Evolutionary conservation across 2,888 invertebrate species (phyloP), one percentile per base, ranked within the genome.

Genomic region (Drosophila imparisetae): DNA sequence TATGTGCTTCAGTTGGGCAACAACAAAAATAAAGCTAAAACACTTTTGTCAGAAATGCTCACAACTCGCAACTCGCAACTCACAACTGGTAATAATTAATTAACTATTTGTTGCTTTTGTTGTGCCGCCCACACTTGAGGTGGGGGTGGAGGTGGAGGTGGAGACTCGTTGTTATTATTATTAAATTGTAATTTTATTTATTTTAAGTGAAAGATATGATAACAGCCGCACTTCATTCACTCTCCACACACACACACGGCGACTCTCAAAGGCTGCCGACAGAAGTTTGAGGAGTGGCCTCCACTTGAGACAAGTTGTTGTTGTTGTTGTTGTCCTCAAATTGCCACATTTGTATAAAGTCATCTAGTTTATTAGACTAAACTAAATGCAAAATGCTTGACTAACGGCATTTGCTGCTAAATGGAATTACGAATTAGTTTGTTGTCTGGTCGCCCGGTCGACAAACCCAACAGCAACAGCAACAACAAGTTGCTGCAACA

Each of bases 21-120:
- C 29, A 50, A 29, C 50, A 32, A 55, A 52, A 48, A 24, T 42
- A 52, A 75, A 70, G 75, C 72, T 72, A 72, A 75, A 81, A 87
- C 83, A 86, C 86, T 88, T 85, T 85, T 80, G 72, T 85, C 80
- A 82, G 88, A 89, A 89, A 83, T 82, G 72, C 45, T 69, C 50
- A 62, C 53, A 74, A 76, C 58, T 86, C 57, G 2, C 8, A 30
- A 30, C 30, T 30, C 30, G 4, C 10, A 30, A 30, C 30, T 30
- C 32, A 32, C 32, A 32, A 32, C 32, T 72, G 72, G 74, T 86
- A 86, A 86, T 89, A 86, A 90, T 86, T 86, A 90, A 86, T 89
- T 86, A 90, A 90, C 87, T 90, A 78, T 90, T 86, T 83, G 89
- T 85, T 90, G 84, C 86, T 90, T 75, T 90, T 82, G 89, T 74